Evolutionary conservation across 1,140 invertebrate species (phyloP).

Genomic region (Philaenus spumarius): DNA sequence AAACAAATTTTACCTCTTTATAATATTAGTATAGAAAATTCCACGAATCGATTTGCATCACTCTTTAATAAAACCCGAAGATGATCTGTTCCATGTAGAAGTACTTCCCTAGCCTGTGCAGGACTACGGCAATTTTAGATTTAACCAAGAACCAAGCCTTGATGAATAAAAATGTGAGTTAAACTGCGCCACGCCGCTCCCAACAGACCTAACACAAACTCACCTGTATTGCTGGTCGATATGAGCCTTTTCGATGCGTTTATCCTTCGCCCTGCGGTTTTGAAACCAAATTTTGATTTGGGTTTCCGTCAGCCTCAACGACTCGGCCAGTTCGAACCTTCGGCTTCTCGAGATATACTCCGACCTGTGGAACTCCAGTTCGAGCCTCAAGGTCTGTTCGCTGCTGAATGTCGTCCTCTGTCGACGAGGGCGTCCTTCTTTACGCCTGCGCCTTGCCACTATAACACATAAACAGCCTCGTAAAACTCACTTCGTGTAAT

Average conservation of each 20-base stretch:
- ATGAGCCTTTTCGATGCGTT: constrained; percentile 91
- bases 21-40: too few species aligned
- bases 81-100: constrained; percentile 25
- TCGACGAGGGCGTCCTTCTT: constrained; percentile 74
- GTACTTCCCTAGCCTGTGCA: too few species aligned
- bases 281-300: constrained; percentile 98
- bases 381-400: constrained; percentile 84
- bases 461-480: too few species aligned
- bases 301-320: constrained; percentile 78
- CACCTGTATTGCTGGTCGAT: constrained; percentile 91
- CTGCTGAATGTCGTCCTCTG: constrained; percentile 92
- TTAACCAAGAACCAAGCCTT: constrained; percentile 24
- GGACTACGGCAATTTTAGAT: constrained; percentile 24
- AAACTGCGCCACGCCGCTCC: too few species aligned
- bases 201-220: too few species aligned
- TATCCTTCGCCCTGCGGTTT: constrained; percentile 91
- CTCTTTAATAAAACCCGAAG: constrained; percentile 33
- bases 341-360: constrained; percentile 87
- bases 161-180: constrained; percentile 16
- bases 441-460: constrained; percentile 79
- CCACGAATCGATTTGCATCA: too few species aligned
- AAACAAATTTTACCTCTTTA: too few species aligned
- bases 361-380: constrained; percentile 81
- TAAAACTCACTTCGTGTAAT: too few species aligned
- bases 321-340: constrained; percentile 78